phyloP scores from a whole-genome alignment of 2,888 invertebrate genomes.

The Aelia acuminata region DNA sequence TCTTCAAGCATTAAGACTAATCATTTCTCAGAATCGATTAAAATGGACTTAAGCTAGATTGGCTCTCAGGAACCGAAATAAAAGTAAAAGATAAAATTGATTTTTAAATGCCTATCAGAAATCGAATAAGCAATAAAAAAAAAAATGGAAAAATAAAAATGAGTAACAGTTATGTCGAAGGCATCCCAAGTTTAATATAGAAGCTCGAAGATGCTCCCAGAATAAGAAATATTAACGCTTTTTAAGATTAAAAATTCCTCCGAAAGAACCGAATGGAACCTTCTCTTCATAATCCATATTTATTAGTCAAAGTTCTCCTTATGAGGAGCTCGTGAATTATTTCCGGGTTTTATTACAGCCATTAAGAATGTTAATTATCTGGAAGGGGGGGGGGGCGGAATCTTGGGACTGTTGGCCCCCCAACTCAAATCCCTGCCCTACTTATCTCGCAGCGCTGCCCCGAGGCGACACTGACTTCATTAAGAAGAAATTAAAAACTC shows the following conservation, averaged over 20 bases:
- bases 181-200: conserved; percentile 10
- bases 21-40: too few species aligned
- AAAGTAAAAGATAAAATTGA: neutral
- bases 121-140: neutral
- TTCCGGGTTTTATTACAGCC: conserved; percentile 27
- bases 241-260: conserved; percentile 32
- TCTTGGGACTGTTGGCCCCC: neutral
- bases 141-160: too few species aligned
- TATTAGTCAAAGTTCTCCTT: conserved; percentile 25
- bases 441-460: neutral
- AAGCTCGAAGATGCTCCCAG: neutral
- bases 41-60: too few species aligned
- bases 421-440: neutral
- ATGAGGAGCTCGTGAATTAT: conserved; percentile 9
- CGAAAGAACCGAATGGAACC: neutral
- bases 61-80: too few species aligned
- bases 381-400: neutral
- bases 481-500: conserved; percentile 26
- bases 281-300: conserved; percentile 35
- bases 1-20: too few species aligned
- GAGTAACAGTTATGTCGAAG: neutral
- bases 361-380: conserved; percentile 31
- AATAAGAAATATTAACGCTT: conserved; percentile 41
- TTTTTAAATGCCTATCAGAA: neutral
- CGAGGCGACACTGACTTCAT: neutral